Evolutionary conservation across 2,797 vertebrate species (phyloP), one percentile per base, ranked within the genome.

Genomic region (Melanotaenia trifasciata): DNA sequence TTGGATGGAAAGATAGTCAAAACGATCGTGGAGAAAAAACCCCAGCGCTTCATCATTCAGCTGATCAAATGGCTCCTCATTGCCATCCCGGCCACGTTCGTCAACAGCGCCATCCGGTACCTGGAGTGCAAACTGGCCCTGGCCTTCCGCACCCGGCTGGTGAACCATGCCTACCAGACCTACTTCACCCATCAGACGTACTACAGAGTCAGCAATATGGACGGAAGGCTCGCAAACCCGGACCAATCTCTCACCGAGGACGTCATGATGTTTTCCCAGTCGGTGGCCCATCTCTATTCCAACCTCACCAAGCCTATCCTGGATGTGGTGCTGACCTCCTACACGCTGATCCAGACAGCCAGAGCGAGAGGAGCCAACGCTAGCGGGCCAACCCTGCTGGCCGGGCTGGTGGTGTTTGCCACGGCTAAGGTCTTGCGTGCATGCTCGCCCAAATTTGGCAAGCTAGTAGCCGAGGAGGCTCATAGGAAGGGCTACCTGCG

Each of bases 181-280:
- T 99, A 99, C 84, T 99, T 99, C 84, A 93, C 96, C 20, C 86
- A 97, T 47, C 97, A 98, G 92, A 99, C 97, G 68, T 99, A 99
- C 76, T 99, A 99, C 88, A 95, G 91, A 72, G 96, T 99, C 83
- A 96, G 96, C 93, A 97, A 97, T 87, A 99, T 99, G 98, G 98
- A 99, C 36, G 96, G 96, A 58, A 93, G 98, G 61, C 94, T 99
- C 75, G 96, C 97, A 73, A 99, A 98, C 89, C 97, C 98, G 1
- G 98, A 99, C 91, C 98, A 99, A 91, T 99, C 98, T 2, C 95
- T 99, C 35, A 99, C 97, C 0, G 98, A 99, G 90, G 98, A 99
- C 76, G 97, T 99, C 4, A 96, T 96, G 95, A 96, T 98, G 96
- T 99, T 99, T 69, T 96, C 98, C 0, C 98, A 99, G 79, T 99